Evolutionary conservation across 2,888 invertebrate genomes (phyloP), one percentile per base, ranked within the genome.

Genomic region (Dendrolimus houi): DNA sequence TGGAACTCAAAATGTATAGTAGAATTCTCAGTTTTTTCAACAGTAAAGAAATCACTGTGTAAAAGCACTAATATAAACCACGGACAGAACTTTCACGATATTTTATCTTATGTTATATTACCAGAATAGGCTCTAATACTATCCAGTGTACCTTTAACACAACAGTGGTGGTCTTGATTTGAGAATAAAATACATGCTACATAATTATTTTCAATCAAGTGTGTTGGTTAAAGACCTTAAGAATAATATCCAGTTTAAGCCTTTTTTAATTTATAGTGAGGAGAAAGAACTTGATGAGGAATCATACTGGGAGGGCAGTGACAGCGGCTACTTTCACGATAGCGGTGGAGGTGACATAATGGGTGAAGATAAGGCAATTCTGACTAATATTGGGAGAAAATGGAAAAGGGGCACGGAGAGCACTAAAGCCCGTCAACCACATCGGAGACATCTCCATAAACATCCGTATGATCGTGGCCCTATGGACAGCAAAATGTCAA

Each of bases 391-490:
- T 7, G 57, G 62, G 1, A 55, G 42, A 55, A 56, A 12, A 56
- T 59, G 55, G 56, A 65, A 66, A 29, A 70, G 64, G 56, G 68
- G 72, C 52, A 62, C 68, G 9, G 79, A 77, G 54, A 74, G 69
- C 47, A 68, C 68, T 9, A 72, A 79, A 6, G 71, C 71, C 14
- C 74, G 83, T 13, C 72, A 78, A 6, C 74, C 79, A n/a, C 89
- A 86, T 69, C 87, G 82, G 68, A 83, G 90, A 79, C 90, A 91
- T 89, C 90, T 86, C 17, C 89, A 88, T 71, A 91, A 88, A 87
- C 88, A 91, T 60, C 90, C 90, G 7, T 91, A 88, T 66, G 90
- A 91, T 67, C 79, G 90, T 14, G 90, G 90, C 60, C 90, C 90
- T 58, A 74, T 47, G 12, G 12, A 47, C 2, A 12, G 47, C 47